A percentile compares a stretch with the other conserved stretches of the same genome.
Evolutionary conservation across 2,797 vertebrate species (phyloP).

Genomic region (Mallotus villosus): DNA sequence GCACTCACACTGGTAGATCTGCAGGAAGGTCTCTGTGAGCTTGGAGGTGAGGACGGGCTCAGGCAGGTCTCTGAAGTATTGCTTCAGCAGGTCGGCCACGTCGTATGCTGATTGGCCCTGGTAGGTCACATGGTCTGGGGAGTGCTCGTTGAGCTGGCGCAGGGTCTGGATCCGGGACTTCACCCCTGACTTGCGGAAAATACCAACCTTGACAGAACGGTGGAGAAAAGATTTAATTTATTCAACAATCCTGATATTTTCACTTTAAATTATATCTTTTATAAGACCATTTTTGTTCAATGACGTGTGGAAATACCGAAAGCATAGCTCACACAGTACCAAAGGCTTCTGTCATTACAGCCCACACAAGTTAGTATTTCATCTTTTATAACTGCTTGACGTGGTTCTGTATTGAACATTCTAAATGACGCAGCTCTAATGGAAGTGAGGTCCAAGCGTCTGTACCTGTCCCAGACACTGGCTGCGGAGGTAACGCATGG

Average conservation of each 20-base stretch:
- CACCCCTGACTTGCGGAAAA: slow-evolving; percentile 85
- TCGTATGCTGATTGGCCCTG: slow-evolving; percentile 83
- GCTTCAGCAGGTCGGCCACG: slow-evolving; percentile 85
- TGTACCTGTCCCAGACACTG: slow-evolving; percentile 84
- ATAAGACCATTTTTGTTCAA: neutral
- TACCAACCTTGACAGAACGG: slow-evolving; percentile 74
- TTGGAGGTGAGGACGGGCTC: slow-evolving; percentile 87
- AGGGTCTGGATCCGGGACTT: slow-evolving; percentile 84
- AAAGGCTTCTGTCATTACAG: neutral
- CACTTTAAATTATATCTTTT: neutral
- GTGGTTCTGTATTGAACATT: no score
- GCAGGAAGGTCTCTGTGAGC: slow-evolving; percentile 83
- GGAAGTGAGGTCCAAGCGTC: neutral
- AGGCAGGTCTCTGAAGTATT: slow-evolving; percentile 84
- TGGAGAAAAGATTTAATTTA: neutral
- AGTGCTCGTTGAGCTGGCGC: slow-evolving; percentile 80
- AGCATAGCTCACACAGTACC: neutral
- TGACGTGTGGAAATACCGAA: neutral
- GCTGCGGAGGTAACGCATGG: slow-evolving; percentile 83
- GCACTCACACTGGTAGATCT: slow-evolving; percentile 84
- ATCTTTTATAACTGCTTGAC: no score
- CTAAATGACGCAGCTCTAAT: neutral
- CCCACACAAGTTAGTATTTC: neutral
- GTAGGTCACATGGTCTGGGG: slow-evolving; percentile 79
- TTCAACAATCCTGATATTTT: neutral